phyloP scores from a whole-genome alignment of 30 jellyfish, hydroid and myxozoan species.

The Hydractinia symbiolongicarpus region DNA sequence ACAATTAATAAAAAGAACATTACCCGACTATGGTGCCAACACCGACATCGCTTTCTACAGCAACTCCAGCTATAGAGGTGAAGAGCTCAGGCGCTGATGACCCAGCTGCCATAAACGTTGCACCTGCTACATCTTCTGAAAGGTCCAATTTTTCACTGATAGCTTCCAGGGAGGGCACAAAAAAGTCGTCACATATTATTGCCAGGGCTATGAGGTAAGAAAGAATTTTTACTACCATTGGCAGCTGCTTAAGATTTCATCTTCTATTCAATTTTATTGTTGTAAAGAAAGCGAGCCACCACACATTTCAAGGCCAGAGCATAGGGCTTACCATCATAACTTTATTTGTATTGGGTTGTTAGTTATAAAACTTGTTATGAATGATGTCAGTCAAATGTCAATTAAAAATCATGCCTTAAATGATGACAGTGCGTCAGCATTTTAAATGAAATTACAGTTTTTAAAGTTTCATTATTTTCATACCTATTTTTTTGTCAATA shows the following conservation, averaged over 20 bases:
- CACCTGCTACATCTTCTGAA: conserved; percentile 97
- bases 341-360: no score
- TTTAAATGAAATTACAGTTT: no score
- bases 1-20: neutral
- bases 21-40: conserved; percentile 96
- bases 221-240: neutral
- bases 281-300: no score
- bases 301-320: no score
- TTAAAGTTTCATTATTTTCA: no score
- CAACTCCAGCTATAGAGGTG: conserved; percentile 90
- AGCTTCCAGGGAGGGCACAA: conserved; percentile 91
- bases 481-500: no score
- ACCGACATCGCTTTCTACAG: conserved; percentile 96
- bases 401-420: no score
- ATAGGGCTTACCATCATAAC: no score
- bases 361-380: no score
- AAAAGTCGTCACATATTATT: conserved; percentile 85
- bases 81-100: conserved; percentile 93
- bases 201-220: conserved; percentile 60
- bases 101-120: conserved; percentile 97
- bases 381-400: no score
- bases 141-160: conserved; percentile 78
- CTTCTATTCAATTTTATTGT: neutral
- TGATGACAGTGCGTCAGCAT: no score
- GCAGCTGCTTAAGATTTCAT: neutral